Evolutionary conservation across 2,888 invertebrate species (phyloP).

Genomic region (Archips crataeganus): DNA sequence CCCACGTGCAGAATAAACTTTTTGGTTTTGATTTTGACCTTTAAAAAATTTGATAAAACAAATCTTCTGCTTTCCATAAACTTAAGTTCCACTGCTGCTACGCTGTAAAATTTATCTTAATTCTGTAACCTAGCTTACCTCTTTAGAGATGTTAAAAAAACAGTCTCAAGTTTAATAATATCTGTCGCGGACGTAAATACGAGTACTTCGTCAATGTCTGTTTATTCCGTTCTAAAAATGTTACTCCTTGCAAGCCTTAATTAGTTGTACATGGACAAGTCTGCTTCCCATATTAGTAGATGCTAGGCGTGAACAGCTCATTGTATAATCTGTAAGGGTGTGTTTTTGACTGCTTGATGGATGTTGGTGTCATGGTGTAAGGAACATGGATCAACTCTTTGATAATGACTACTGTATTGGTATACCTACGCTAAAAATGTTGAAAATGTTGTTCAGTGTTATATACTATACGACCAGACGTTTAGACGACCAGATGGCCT

Average conservation of each 20-base stretch:
- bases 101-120: too few relatives aligned
- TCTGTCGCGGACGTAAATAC: neutral
- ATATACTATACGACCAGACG: too few relatives aligned
- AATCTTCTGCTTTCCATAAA: too few relatives aligned
- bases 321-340: neutral
- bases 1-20: too few relatives aligned
- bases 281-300: constrained; percentile 18
- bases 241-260: neutral
- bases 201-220: constrained; percentile 18
- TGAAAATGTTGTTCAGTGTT: too few relatives aligned
- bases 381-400: neutral
- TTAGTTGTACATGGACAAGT: constrained; percentile 26
- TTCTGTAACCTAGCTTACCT: too few relatives aligned
- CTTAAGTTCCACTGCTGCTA: too few relatives aligned
- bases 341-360: constrained; percentile 9
- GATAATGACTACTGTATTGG: neutral
- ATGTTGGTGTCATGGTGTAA: constrained; percentile 4
- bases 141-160: neutral
- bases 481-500: too few relatives aligned
- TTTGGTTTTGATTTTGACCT: too few relatives aligned
- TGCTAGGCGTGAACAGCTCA: neutral
- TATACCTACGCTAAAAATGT: neutral
- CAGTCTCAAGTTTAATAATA: too few relatives aligned
- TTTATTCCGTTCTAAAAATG: constrained; percentile 20
- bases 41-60: too few relatives aligned